These are phyloP conservation scores for Oostethus manadensis DNA, from an alignment of 2,113 vertebrate species.

Conservation along the genomic window DNA sequence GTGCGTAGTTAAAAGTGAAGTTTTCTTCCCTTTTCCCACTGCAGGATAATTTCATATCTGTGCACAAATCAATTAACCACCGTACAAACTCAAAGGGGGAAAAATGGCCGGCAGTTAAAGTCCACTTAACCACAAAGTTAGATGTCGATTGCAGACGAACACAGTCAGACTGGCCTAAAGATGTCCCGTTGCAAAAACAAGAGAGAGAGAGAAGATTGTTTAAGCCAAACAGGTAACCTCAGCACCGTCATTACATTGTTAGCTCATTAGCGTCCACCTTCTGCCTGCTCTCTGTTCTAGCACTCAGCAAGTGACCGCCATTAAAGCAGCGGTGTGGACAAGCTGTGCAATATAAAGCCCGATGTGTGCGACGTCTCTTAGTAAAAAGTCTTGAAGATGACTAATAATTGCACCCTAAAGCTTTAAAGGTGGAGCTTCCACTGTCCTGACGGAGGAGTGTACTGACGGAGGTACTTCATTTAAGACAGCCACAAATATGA, in stretches of 20 bases:
- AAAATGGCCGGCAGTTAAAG: conserved; percentile 28
- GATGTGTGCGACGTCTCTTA: too few species aligned
- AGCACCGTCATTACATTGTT: conserved; percentile 54
- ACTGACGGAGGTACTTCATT: too few species aligned
- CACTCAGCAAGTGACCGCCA: conserved; percentile 51
- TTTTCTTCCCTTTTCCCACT: conserved; percentile 9
- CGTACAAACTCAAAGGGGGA: conserved; percentile 17
- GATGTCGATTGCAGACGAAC: conserved; percentile 16
- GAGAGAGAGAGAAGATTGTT: conserved; percentile 29
- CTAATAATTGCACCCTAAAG: too few species aligned
- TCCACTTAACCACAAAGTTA: conserved; percentile 30
- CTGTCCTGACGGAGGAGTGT: too few species aligned
- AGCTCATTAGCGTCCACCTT: conserved; percentile 39
- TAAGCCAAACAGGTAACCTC: conserved; percentile 54
- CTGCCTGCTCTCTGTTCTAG: conserved; percentile 25
- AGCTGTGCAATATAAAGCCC: too few species aligned
- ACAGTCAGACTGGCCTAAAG: conserved; percentile 13
- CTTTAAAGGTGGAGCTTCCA: too few species aligned
- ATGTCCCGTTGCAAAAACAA: conserved; percentile 1
- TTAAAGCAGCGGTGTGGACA: conserved; percentile 21
- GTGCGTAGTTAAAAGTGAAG: background rate
- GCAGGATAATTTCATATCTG: conserved; percentile 5
- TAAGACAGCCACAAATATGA: too few species aligned
- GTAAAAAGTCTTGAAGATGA: too few species aligned
- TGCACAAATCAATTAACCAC: conserved; percentile 31